Evolutionary conservation across 2,888 invertebrate genomes (phyloP), one percentile per base, ranked within the genome.

Genomic region (Luperina nickerlii): DNA sequence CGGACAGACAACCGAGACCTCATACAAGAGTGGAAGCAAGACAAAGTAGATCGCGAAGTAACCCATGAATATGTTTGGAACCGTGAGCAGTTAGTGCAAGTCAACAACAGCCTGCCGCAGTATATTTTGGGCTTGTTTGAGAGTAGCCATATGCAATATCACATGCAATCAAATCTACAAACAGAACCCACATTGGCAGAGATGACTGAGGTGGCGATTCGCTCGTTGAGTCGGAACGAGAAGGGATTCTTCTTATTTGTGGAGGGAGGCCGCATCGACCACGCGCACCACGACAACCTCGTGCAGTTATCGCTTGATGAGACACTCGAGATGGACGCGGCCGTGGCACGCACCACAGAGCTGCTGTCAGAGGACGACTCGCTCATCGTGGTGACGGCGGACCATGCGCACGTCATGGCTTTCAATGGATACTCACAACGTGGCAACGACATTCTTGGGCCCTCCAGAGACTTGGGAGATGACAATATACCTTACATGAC

Each of bases 211-310:
- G 97, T 97, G n/a, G 98, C 98, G 0, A 98, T 99, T 72, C 96
- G 97, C 79, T 95, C 98, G 15, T 95, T 99, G 75, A 95, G 96
- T 48, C 97, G 97, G 87, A 97, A 97, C 88, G 94, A 95, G 62
- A 96, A 98, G 2, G 98, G 98, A 0, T 98, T 97, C 93, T 98
- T 98, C 90, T 94, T 98, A 20, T 98, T 98, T 90, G 98, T 98
- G 54, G 98, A 98, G 92, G 98, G 93, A 82, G 98, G 97, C 0
- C 95, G 97, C 90, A 98, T 98, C 76, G 98, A 98, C 92, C 97
- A 97, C 87, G 98, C 97, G 0, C 98, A 98, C 91, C 98, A 98
- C 90, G 96, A 94, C 9, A 38, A 95, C 79, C 90, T 89, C 80
- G 97, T 97, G 2, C 95, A 95, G 63, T 95, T 96, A 32, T 98